Evolutionary conservation across 2,797 vertebrate genomes (phyloP).

Genomic region (Tympanoctomys barrerae): DNA sequence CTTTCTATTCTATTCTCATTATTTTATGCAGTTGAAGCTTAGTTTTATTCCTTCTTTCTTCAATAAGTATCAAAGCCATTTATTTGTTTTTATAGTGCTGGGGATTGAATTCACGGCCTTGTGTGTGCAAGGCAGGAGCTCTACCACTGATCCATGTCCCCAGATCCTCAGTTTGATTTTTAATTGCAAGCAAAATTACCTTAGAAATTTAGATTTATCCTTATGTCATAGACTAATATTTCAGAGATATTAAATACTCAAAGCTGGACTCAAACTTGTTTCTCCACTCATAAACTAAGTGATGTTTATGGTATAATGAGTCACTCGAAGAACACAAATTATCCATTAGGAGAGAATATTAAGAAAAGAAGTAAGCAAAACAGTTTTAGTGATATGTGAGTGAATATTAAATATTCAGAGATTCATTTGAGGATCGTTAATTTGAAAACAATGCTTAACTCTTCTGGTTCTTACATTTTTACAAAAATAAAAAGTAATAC

Average conservation of each 20-base stretch:
- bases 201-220: not conserved
- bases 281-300: conserved; percentile 3
- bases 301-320: not conserved
- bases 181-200: conserved; percentile 14
- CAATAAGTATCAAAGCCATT: not conserved
- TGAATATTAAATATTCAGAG: not conserved
- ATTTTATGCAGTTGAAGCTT: not conserved
- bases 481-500: conserved; percentile 3
- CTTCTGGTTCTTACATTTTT: conserved; percentile 36
- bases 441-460: conserved; percentile 27
- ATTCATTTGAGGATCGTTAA: conserved; percentile 30
- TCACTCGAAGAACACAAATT: not conserved
- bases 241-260: not conserved
- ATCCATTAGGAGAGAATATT: conserved; percentile 4
- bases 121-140: not conserved
- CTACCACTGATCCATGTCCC: not conserved
- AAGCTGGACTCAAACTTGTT: conserved; percentile 16
- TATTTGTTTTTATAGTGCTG: not conserved
- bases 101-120: not conserved
- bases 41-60: conserved; percentile 43
- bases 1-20: not conserved
- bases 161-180: not conserved
- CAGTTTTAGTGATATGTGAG: not conserved
- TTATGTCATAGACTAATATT: not conserved
- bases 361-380: not conserved